Percentiles rank a stretch among this genome's conserved stretches.
Conservation (phyloP, 2,888 invertebrate species). For the Choreutis nemorana region DNA sequence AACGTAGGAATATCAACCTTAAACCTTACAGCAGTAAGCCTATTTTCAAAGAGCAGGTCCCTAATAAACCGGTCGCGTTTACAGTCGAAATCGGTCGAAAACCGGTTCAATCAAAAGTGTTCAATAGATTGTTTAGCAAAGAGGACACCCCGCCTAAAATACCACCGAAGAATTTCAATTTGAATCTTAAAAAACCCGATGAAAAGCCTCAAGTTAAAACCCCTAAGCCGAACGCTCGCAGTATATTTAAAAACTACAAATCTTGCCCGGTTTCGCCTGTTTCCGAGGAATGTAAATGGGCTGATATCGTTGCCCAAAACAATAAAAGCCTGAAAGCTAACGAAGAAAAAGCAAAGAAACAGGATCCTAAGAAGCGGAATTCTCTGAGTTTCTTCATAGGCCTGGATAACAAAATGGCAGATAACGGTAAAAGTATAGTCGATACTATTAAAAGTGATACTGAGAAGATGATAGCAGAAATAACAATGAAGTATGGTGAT, state of each 20-base stretch:
- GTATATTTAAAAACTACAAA: conserved; percentile 73
- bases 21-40: conserved; percentile 29
- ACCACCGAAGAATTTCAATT: conserved; percentile 44
- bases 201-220: conserved; percentile 40
- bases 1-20: conserved; percentile 27
- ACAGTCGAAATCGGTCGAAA: conserved; percentile 42
- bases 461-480: conserved; percentile 72
- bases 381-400: conserved; percentile 74
- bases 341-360: conserved; percentile 22
- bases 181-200: conserved; percentile 35
- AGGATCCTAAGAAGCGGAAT: conserved; percentile 61
- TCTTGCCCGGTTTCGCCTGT: conserved; percentile 86
- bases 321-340: too few species aligned
- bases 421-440: conserved; percentile 63
- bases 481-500: conserved; percentile 70
- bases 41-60: conserved; percentile 40
- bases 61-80: conserved; percentile 34
- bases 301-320: conserved; percentile 45
- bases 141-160: conserved; percentile 31
- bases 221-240: conserved; percentile 45
- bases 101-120: conserved; percentile 46
- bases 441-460: conserved; percentile 71
- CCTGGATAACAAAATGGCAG: conserved; percentile 54
- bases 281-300: conserved; percentile 78
- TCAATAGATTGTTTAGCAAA: conserved; percentile 40